Evolutionary conservation across 2,797 vertebrate species (phyloP), one percentile per base, ranked within the genome.

Genomic region (Pempheris klunzingeri): DNA sequence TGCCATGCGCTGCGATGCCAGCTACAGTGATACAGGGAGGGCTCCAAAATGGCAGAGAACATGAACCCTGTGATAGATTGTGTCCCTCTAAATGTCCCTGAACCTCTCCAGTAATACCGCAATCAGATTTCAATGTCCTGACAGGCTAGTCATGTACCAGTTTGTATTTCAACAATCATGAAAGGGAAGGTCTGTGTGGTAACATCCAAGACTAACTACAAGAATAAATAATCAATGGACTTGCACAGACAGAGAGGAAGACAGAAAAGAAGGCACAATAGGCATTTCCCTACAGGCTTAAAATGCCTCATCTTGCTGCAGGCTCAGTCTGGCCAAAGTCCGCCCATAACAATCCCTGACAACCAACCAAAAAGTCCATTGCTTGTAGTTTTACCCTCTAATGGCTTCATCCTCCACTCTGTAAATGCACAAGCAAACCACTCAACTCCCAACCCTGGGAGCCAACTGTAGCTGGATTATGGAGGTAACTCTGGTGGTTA

Each of bases 1-100:
- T 38, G 55, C 62, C 43, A 47, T 39, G 57, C 68, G 32, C 41
- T 18, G 74, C 53, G 54, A 55, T 74, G 71, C 78, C 74, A 74
- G 59, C 72, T 85, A 79, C 67, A 54, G 53, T 4, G 0, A 36
- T 44, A n/a, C 39, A 75, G 38, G 57, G 64, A 60, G 64, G n/a
- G 39, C 24, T 55, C 13, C 68, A 58, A 82, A 77, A 79, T 79
- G 70, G 72, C 76, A 79, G 32, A 63, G 5, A 73, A 22, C 60
- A 49, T 34, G 22, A 70, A 47, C 53, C 14, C 65, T n/a, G 20
- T 10, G 0, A 52, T 41, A 22, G 55, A 52, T 20, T 13, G 10
- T 6, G 24, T 52, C 28, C 3, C 17, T 46, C 7, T 1, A 13
- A 63, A 63, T 54, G 62, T 36, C 32, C 20, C 41, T 15, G 24